A percentile compares a stretch with the other conserved stretches of the same genome.
Conservation (phyloP, 2,888 invertebrate species). For the Podabrus alpinus region DNA sequence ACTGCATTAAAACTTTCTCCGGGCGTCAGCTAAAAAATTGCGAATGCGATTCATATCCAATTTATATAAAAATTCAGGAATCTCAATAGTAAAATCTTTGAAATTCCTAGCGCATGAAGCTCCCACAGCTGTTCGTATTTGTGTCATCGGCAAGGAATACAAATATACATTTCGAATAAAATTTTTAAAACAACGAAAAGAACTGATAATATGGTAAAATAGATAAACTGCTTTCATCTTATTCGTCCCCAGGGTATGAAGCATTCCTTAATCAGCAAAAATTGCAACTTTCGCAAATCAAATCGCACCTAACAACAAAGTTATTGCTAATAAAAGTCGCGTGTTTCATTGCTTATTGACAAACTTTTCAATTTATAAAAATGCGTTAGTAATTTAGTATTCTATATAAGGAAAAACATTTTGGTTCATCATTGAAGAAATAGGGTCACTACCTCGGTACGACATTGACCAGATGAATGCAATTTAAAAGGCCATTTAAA, state of each 20-base stretch:
- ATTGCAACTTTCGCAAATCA: background rate
- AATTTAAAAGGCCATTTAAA: background rate
- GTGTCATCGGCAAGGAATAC: too few species aligned
- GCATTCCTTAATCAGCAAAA: background rate
- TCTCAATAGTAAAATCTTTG: too few species aligned
- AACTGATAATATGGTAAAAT: too few species aligned
- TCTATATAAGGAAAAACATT: background rate
- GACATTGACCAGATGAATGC: background rate
- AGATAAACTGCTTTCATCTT: background rate
- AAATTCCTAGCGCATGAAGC: too few species aligned
- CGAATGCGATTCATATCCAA: too few species aligned
- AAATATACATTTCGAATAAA: too few species aligned
- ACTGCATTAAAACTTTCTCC: too few species aligned
- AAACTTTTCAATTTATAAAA: background rate
- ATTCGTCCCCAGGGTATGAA: background rate
- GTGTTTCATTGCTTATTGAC: background rate
- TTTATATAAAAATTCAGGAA: too few species aligned
- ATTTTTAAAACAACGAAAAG: too few species aligned
- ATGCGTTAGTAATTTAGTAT: background rate
- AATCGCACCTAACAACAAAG: background rate
- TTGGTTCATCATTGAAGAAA: background rate
- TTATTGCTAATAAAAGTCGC: background rate
- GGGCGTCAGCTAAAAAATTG: too few species aligned
- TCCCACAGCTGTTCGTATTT: too few species aligned
- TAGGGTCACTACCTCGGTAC: background rate